A percentile compares a stretch with the other conserved stretches of the same genome.
Conservation (phyloP, 2,888 invertebrate genomes). For the Rhagium mordax region DNA sequence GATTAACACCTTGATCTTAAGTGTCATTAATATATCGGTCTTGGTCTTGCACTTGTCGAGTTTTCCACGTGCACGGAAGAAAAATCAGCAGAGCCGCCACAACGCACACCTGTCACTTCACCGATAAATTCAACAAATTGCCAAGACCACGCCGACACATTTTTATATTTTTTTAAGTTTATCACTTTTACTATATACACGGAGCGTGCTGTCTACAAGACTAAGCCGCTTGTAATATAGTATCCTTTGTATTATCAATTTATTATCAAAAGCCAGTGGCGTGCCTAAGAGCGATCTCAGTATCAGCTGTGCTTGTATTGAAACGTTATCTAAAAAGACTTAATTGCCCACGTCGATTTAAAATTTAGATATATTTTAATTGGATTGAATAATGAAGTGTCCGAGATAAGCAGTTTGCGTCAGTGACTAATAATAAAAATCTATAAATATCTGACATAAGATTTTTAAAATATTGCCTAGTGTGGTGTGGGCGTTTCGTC, state of each 20-base stretch:
- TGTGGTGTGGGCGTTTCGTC: too few species aligned
- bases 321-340: too few species aligned
- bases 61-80: not conserved
- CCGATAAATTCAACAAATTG: not conserved
- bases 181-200: slow-evolving; percentile 1
- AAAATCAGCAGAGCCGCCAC: not conserved
- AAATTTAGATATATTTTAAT: too few species aligned
- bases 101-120: too few species aligned
- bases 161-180: not conserved
- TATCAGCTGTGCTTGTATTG: too few species aligned
- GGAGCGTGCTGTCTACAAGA: slow-evolving; percentile 7
- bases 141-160: not conserved
- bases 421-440: too few species aligned
- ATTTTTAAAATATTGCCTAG: too few species aligned
- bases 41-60: not conserved
- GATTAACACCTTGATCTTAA: not conserved
- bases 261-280: slow-evolving; percentile 46
- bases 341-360: too few species aligned
- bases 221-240: slow-evolving; percentile 20
- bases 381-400: too few species aligned
- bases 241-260: slow-evolving; percentile 45
- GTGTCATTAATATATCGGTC: not conserved
- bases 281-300: not conserved
- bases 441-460: too few species aligned
- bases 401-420: too few species aligned